Percentiles rank a stretch among this genome's conserved stretches.
phyloP scores from a whole-genome alignment of 1,140 invertebrate species.

The Onthophagus taurus region DNA sequence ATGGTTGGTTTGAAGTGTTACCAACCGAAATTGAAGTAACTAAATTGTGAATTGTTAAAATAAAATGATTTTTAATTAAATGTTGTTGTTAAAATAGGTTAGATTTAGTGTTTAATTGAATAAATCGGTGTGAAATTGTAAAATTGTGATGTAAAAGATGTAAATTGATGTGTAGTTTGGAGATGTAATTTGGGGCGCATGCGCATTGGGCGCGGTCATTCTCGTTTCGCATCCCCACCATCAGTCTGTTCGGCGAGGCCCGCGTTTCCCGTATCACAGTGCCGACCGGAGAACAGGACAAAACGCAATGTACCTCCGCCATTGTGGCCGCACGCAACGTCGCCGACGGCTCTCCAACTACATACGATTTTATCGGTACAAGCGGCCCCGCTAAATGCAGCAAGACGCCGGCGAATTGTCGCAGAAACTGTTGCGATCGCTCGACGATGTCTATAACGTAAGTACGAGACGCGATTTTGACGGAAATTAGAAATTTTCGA shows the following conservation, averaged over 20 bases:
- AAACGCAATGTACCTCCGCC: conserved; percentile 40
- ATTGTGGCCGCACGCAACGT: conserved; percentile 37
- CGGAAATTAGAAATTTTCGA: conserved; percentile 9
- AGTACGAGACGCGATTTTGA: conserved; percentile 33
- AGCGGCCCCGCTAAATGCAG: conserved; percentile 45
- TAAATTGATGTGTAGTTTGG: no score
- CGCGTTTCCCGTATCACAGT: conserved; percentile 39
- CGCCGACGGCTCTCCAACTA: conserved; percentile 36
- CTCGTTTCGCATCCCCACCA: conserved; percentile 32
- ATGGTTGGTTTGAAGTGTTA: background rate
- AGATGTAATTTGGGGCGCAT: no score
- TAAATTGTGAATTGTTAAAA: no score
- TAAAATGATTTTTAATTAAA: no score
- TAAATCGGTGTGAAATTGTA: background rate
- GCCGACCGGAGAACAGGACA: conserved; percentile 36
- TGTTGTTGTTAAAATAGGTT: background rate
- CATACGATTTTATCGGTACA: conserved; percentile 38
- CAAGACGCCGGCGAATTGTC: conserved; percentile 53
- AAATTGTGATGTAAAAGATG: background rate
- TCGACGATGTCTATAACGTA: conserved; percentile 61
- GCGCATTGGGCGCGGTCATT: conserved; percentile 29
- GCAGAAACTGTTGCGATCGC: conserved; percentile 52
- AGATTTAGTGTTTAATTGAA: no score
- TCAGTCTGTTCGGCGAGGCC: conserved; percentile 38
- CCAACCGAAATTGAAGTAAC: no score